Percentiles rank a stretch among this genome's conserved stretches.
Conservation (phyloP, 2,888 invertebrate species). For the Helobdella robusta region DNA sequence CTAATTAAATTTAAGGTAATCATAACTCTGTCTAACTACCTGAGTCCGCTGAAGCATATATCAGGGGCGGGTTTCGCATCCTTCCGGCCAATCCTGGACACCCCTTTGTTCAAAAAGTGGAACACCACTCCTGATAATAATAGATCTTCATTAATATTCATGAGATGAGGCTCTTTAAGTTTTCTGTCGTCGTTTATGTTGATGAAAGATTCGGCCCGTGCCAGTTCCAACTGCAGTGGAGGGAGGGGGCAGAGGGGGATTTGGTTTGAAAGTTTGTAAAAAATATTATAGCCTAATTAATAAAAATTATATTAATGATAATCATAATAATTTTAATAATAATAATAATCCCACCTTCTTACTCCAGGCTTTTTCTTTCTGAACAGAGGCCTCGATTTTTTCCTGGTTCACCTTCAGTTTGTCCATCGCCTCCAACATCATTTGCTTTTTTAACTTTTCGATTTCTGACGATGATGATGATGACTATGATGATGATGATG, state of each 20-base stretch:
- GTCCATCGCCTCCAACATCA: conserved; percentile 48
- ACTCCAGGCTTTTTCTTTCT: conserved; percentile 41
- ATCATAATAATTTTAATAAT: not conserved
- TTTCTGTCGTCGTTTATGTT: conserved; percentile 28
- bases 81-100: conserved; percentile 45
- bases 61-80: conserved; percentile 43
- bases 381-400: conserved; percentile 35
- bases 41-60: conserved; percentile 46
- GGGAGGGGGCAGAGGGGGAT: not conserved
- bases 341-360: conserved; percentile 40
- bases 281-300: not conserved
- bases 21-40: conserved; percentile 35
- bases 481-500: not conserved
- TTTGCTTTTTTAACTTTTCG: conserved; percentile 42
- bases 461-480: conserved; percentile 39
- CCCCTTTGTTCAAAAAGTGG: conserved; percentile 41
- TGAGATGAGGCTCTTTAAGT: conserved; percentile 41
- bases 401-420: conserved; percentile 47
- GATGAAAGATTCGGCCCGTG: conserved; percentile 17
- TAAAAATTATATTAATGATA: not conserved
- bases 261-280: not conserved
- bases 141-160: conserved; percentile 50
- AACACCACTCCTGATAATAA: conserved; percentile 48
- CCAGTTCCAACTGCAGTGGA: conserved; percentile 22
- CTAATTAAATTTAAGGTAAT: not conserved